Base-by-base conservation (phyloP, 2,113 vertebrate species). In the Caranx melampygus region DNA sequence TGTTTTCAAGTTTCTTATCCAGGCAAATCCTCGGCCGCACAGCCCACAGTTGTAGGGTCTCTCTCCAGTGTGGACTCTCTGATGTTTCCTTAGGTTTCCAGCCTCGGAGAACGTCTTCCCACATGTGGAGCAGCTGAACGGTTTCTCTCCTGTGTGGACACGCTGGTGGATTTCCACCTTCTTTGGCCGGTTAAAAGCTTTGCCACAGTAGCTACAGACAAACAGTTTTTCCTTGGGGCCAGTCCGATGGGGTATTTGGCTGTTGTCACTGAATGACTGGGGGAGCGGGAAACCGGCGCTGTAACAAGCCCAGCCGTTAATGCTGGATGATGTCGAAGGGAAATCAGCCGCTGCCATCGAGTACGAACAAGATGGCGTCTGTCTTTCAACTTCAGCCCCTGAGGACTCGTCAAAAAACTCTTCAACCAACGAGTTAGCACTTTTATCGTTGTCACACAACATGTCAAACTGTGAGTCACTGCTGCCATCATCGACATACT, bases 81-180 rank as follows among this genome's bases (percentile, higher is more conserved):
- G 93, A 79, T 95, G 94, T 40, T 94, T 95, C 58, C 92, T 93
- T 57, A 95, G 86, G 83, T 95, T 94, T 26, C 94, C 93, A 0
- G 94, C 93, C 82, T 94, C 93, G 0, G 93, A 88, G 71, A 95
- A 95, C 40, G 72, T 91, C 84, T 94, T 95, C 40, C 94, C 94
- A 8, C 94, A 95, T 0, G 92, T 94, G 64, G 88, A 79, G 77
- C 94, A 95, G 61, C 92, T 87, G 86, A 93, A 95, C 0, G 94
- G 94, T 40, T 91, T 94, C 89, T 95, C 94, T 0, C 94, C 93
- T 0, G 94, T 94, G 87, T 95, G 94, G 44, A 94, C 84, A 0
- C 94, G 87, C n/a, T 94, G 94, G 81, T 95, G 94, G 62, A 94
- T 95, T 66, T 94, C 93, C 72, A 95, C 90, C 72, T 95, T 95